phyloP scores from a whole-genome alignment of 2,113 vertebrate species.

The Malurus melanocephalus region DNA sequence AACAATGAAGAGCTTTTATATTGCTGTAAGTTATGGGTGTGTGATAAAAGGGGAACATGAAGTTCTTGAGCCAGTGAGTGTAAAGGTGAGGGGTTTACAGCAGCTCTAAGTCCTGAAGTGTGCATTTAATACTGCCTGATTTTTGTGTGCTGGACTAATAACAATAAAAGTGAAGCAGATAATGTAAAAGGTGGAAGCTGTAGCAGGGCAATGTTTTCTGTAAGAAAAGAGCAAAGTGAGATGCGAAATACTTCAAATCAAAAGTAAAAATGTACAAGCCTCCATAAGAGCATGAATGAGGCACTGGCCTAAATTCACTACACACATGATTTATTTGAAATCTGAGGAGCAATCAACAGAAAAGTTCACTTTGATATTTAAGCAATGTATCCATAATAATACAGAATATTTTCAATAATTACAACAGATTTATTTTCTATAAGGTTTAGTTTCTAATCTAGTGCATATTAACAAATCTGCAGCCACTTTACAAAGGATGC shows the following conservation, averaged over 20 bases:
- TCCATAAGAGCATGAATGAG: neutral
- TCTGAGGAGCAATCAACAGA: neutral
- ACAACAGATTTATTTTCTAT: neutral
- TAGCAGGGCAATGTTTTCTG: neutral
- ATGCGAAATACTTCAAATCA: neutral
- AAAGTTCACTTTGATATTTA: neutral
- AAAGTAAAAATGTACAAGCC: neutral
- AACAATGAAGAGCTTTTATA: constrained; percentile 36
- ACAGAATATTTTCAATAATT: neutral
- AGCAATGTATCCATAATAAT: neutral
- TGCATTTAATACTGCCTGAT: neutral
- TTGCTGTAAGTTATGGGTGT: constrained; percentile 12
- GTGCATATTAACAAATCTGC: neutral
- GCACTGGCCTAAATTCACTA: neutral
- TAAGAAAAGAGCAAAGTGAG: neutral
- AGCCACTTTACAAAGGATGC: neutral
- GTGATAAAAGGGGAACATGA: constrained; percentile 10
- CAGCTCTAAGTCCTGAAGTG: neutral
- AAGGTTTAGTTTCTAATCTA: neutral
- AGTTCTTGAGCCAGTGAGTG: constrained; percentile 1
- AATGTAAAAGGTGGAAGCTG: neutral
- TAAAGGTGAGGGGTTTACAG: constrained; percentile 38
- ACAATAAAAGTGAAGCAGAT: neutral
- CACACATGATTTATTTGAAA: neutral
- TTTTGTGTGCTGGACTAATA: neutral